Evolutionary conservation across 2,113 vertebrate species (phyloP).

Genomic region (Gnathonemus echidnorhynchus): DNA sequence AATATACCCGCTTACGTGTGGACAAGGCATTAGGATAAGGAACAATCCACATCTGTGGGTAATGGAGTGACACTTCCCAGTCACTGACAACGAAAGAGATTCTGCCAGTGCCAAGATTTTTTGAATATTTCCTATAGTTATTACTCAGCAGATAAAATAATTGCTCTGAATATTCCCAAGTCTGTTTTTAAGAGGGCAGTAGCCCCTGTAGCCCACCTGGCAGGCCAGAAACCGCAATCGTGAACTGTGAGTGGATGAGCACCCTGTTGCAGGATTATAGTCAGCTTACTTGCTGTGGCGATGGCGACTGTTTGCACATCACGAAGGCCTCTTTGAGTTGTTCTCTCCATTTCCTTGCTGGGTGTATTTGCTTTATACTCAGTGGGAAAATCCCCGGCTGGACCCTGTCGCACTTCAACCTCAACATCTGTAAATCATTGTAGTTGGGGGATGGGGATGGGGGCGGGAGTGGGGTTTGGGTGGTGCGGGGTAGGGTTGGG

Average conservation of each 20-base stretch:
- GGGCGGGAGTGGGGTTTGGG: too few relatives aligned
- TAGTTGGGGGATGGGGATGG: background rate
- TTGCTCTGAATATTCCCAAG: conserved; percentile 16
- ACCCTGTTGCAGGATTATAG: background rate
- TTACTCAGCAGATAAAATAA: conserved; percentile 30
- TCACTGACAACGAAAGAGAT: background rate
- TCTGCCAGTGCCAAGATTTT: conserved; percentile 46
- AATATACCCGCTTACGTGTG: too few relatives aligned
- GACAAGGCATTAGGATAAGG: background rate
- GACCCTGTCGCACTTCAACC: background rate
- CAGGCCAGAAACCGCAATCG: background rate
- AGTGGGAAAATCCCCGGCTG: too few relatives aligned
- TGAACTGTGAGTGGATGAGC: background rate
- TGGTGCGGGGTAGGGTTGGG: too few relatives aligned
- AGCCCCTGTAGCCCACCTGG: background rate
- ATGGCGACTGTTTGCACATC: background rate
- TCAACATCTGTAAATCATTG: conserved; percentile 54
- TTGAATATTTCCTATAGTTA: conserved; percentile 36
- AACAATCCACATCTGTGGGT: background rate
- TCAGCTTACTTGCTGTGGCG: background rate
- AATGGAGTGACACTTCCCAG: background rate
- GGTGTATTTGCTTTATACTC: background rate
- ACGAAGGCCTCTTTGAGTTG: background rate
- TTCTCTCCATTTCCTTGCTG: background rate
- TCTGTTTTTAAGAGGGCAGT: conserved; percentile 6